These are phyloP conservation scores for Lophius piscatorius DNA, from an alignment of 2,113 vertebrate species.

Conservation along the genomic window DNA sequence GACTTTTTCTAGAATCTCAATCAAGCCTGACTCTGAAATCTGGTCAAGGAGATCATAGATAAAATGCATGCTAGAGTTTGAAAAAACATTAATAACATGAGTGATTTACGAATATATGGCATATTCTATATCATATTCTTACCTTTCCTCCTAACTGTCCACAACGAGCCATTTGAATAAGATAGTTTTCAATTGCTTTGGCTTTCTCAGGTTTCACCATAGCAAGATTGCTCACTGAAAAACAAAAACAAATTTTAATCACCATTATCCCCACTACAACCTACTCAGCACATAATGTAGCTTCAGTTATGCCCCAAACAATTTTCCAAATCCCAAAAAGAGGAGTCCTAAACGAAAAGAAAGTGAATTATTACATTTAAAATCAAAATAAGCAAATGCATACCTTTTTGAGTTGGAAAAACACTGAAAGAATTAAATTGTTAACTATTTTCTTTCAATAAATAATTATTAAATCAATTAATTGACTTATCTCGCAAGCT, in stretches of 20 bases:
- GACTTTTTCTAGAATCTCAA: constrained; percentile 98
- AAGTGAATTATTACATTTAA: too few species aligned
- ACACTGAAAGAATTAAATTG: too few species aligned
- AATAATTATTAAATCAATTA: too few species aligned
- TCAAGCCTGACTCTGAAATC: constrained; percentile 94
- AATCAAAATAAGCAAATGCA: too few species aligned
- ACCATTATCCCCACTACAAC: too few species aligned
- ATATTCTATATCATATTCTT: constrained; percentile 54
- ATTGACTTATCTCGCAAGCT: too few species aligned
- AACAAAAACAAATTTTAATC: not conserved
- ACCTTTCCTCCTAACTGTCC: constrained; percentile 95
- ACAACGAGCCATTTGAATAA: constrained; percentile 95
- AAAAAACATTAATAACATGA: not conserved
- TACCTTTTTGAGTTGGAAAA: too few species aligned
- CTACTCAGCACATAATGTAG: too few species aligned
- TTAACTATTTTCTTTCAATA: too few species aligned
- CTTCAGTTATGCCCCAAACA: too few species aligned
- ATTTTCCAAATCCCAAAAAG: too few species aligned
- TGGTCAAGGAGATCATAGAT: constrained; percentile 57
- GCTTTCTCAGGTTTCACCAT: constrained; percentile 98
- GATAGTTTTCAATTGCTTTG: constrained; percentile 96
- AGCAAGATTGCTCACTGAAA: constrained; percentile 94
- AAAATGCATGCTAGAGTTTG: not conserved
- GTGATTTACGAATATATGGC: not conserved
- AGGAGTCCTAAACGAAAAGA: too few species aligned